Percentiles rank a stretch among this genome's conserved stretches.
Conservation (phyloP, 2,888 invertebrate species). For the Apamea monoglypha region DNA sequence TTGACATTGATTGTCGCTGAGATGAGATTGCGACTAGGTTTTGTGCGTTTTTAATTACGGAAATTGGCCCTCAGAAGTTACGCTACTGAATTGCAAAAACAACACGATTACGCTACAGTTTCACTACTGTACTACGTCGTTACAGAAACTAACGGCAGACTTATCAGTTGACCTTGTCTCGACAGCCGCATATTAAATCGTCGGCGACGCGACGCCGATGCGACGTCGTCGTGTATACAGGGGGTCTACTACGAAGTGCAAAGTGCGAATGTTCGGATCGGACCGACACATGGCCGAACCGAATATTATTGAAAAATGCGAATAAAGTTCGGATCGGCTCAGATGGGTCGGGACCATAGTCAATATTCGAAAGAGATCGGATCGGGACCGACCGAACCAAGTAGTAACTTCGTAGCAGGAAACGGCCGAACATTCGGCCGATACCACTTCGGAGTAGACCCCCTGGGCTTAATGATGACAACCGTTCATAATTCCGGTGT, state of each 20-base stretch:
- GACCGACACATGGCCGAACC: too few species aligned
- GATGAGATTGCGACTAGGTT: too few species aligned
- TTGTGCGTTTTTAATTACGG: not conserved
- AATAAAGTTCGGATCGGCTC: too few species aligned
- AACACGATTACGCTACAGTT: not conserved
- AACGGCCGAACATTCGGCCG: too few species aligned
- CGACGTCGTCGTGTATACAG: constrained; percentile 7
- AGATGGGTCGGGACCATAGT: too few species aligned
- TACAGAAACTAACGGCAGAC: constrained; percentile 29
- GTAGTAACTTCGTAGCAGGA: too few species aligned
- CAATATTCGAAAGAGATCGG: too few species aligned
- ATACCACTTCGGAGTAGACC: too few species aligned
- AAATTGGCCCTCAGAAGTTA: not conserved
- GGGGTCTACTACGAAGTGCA: too few species aligned
- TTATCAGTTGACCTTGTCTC: constrained; percentile 54
- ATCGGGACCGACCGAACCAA: too few species aligned
- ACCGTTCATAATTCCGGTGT: constrained; percentile 6
- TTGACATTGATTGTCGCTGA: not conserved
- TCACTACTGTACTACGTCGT: constrained; percentile 19
- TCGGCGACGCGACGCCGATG: constrained; percentile 17
- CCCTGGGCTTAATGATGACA: constrained; percentile 16
- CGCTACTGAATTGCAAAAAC: not conserved
- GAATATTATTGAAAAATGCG: too few species aligned
- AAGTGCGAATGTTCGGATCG: too few species aligned
- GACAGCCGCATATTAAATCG: constrained; percentile 21